Base-by-base conservation (phyloP, 53 echinoderm and acorn worm genomes). In the Paelopatides confundens region DNA sequence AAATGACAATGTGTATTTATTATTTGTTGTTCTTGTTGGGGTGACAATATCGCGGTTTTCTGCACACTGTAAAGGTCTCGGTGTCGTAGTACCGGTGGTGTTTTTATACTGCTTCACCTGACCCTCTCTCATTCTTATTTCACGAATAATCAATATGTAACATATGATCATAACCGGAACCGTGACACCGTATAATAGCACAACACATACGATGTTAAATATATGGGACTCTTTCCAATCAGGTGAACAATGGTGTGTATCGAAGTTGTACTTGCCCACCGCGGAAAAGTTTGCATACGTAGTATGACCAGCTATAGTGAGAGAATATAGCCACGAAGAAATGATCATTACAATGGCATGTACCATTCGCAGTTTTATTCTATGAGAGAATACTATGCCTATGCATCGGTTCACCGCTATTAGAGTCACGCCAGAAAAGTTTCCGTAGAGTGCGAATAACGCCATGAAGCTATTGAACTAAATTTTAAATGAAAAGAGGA, bases 201-300 rank as follows among this genome's bases (percentile, higher is more conserved):
- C 35, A 47, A 82, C 14, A 32, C 71, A 70, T 31, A 89, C 49
- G 54, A 70, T 69, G 63, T 82, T 69, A 38, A 82, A 89, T 29
- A 83, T 48, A 40, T 82, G 32, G 35, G 23, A 27, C 29, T 26
- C 81, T 21, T 58, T 63, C 89, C 89, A 89, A 43, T 40, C 71
- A 13, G 89, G 89, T 35, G 89, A 69, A 26, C 89, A 89, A 43
- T 89, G 89, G 40, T 89, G 89, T 12, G 79, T 79, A 50, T 48
- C 79, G 2, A 3, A 31, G 31, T 79, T 53, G 34, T 79, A 79
- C 49, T 33, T 50, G 30, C 30, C 53, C 49, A 24, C 48, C 31
- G 34, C 53, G 4, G 79, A 5, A 31, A 79, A 53, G 11, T 27
- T 15, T 31, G 27, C 31, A 33, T 23, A 34, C 1, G 79, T 53